A percentile compares a stretch with the other conserved stretches of the same genome.
These are phyloP conservation scores for Cyprinus carpio DNA, from an alignment of 2,113 vertebrate genomes.

Conservation along the genomic window DNA sequence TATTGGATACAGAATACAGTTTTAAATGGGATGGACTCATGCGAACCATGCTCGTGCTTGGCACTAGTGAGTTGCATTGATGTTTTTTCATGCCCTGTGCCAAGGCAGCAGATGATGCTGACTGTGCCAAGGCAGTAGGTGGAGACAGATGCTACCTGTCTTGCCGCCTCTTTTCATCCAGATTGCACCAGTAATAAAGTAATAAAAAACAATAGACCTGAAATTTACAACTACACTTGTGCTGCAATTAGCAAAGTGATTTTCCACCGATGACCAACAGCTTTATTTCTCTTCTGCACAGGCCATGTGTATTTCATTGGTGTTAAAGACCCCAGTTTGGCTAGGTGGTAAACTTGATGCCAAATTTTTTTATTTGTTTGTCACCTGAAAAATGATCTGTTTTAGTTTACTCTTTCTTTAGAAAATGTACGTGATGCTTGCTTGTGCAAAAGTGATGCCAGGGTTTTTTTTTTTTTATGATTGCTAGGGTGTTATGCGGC, in stretches of 20 bases:
- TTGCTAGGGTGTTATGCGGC: too few species aligned
- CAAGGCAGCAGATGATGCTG: constrained; percentile 78
- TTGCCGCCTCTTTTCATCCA: constrained; percentile 71
- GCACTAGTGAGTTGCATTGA: constrained; percentile 80
- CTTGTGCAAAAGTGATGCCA: not conserved
- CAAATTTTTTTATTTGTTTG: not conserved
- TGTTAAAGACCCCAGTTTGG: not conserved
- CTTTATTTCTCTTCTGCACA: constrained; percentile 46
- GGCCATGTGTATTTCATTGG: constrained; percentile 21
- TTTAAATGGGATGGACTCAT: too few species aligned
- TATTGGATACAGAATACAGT: too few species aligned
- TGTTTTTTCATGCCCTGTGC: constrained; percentile 76
- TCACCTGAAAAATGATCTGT: not conserved
- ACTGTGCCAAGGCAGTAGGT: constrained; percentile 79
- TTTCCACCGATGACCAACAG: constrained; percentile 58
- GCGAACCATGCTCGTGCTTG: constrained; percentile 74
- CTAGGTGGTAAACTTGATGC: not conserved
- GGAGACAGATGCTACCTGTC: constrained; percentile 83
- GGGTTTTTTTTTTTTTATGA: too few species aligned
- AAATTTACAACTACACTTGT: constrained; percentile 68
- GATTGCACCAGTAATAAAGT: constrained; percentile 78
- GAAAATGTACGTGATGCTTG: not conserved
- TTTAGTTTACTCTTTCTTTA: not conserved
- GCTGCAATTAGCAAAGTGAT: constrained; percentile 66
- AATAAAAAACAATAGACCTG: constrained; percentile 73